Base-by-base conservation (phyloP, 2,797 vertebrate genomes). In the Rhinichthys osculus region DNA sequence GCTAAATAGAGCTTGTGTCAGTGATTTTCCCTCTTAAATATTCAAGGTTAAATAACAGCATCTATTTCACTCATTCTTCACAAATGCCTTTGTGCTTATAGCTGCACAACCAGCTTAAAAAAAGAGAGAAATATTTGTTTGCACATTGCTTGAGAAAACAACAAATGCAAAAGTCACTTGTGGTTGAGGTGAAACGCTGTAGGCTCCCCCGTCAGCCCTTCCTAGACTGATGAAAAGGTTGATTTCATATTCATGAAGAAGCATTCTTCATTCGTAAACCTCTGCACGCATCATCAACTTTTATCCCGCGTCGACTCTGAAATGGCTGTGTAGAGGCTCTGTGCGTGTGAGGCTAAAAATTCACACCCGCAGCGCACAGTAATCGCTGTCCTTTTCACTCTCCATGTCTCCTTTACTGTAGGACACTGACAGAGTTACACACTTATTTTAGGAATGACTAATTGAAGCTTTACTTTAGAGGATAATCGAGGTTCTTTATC, bases 81-180 rank as follows among this genome's bases (percentile, higher is more conserved):
- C 19, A 73, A 87, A 78, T 67, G 33, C 52, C 57, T 73, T 67
- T 16, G 17, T 44, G n/a, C 27, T 27, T 57, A 33, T 42, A 59
- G 33, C 52, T 71, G 50, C 35, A 59, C 4, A 78, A 76, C 19
- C 7, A 50, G 23, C 21, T 19, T 17, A 27, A 50, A 9, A 14
- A 69, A 35, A 40, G 91, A 91, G 82, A 92, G 92, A 92, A 92
- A 92, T 93, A 92, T 82, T 66, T 82, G 77, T 87, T 89, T 81
- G 78, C 78, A 79, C 57, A 92, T 92, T 94, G 91, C 90, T 87
- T 88, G 92, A 93, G 93, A 92, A 92, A 92, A 94, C 92, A 92
- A 93, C 90, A 90, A 91, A 93, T 90, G 91, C 92, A 93, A 94
- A 94, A 93, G 93, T 92, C 93, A 93, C 90, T 90, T 92, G 91